Conservation (phyloP, 2,797 vertebrate species). For the Catostomus latipinnis region DNA sequence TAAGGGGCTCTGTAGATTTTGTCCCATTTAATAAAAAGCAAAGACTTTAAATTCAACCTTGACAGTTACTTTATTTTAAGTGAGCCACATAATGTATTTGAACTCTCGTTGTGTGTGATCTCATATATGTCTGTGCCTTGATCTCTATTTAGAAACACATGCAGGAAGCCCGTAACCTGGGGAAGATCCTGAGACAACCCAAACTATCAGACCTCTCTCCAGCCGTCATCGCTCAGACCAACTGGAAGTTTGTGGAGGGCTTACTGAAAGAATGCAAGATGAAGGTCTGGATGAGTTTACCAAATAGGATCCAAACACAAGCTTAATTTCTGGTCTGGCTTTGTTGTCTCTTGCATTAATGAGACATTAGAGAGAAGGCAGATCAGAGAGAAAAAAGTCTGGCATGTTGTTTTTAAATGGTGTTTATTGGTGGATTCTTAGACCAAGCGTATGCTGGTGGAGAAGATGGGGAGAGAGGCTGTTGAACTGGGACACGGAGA, state of each 20-base stretch:
- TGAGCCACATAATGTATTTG: not conserved
- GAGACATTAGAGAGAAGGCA: not conserved
- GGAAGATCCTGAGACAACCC: conserved; percentile 88
- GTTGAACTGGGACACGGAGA: conserved; percentile 94
- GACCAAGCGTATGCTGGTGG: conserved; percentile 98
- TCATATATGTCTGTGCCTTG: not conserved
- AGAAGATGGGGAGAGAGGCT: conserved; percentile 95
- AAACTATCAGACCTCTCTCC: conserved; percentile 93
- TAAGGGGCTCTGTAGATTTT: no score
- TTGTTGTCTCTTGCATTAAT: not conserved
- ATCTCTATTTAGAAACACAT: conserved; percentile 80
- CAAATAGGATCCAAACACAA: not conserved
- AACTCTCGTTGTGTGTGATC: not conserved
- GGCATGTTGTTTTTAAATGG: not conserved
- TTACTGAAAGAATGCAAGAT: conserved; percentile 95
- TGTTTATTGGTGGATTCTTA: conserved; percentile 59
- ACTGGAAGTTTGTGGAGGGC: conserved; percentile 94
- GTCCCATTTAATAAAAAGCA: not conserved
- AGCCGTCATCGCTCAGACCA: conserved; percentile 90
- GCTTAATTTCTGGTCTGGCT: not conserved
- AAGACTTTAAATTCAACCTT: not conserved
- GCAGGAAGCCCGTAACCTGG: conserved; percentile 87
- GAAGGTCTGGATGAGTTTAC: conserved; percentile 81
- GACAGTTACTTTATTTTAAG: not conserved
- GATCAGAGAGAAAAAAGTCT: not conserved